phyloP scores from a whole-genome alignment of 2,113 vertebrate species.

The Thymallus thymallus region DNA sequence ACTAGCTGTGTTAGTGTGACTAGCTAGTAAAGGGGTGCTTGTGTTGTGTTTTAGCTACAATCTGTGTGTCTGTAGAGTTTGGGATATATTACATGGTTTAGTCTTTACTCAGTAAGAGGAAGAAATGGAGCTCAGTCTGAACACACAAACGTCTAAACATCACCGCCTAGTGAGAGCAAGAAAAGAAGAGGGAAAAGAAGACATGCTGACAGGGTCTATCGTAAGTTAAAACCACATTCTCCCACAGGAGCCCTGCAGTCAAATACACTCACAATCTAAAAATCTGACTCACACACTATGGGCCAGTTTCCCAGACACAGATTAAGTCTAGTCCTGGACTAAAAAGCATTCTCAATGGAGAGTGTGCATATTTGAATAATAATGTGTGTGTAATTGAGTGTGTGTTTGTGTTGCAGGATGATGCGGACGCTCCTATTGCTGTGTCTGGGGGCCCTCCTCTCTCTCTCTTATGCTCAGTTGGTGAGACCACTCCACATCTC shows the following conservation, averaged over 20 bases:
- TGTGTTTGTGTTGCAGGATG: slow-evolving; percentile 65
- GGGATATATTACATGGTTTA: no score
- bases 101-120: no score
- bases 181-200: neutral
- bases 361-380: slow-evolving; percentile 17
- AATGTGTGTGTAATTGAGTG: neutral
- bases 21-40: no score
- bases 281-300: no score
- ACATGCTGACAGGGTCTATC: neutral
- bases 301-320: neutral
- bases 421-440: slow-evolving; percentile 55
- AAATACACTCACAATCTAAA: neutral
- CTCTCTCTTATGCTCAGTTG: slow-evolving; percentile 63
- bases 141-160: no score
- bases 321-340: neutral
- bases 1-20: no score
- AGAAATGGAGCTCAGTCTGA: no score
- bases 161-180: neutral
- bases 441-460: slow-evolving; percentile 52
- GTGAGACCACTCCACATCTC: slow-evolving; percentile 19
- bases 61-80: neutral
- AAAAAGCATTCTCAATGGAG: neutral
- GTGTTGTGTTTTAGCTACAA: neutral
- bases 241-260: neutral
- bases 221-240: neutral